Conservation (phyloP, 2,113 vertebrate genomes). For the Melanerpes aurifrons region DNA sequence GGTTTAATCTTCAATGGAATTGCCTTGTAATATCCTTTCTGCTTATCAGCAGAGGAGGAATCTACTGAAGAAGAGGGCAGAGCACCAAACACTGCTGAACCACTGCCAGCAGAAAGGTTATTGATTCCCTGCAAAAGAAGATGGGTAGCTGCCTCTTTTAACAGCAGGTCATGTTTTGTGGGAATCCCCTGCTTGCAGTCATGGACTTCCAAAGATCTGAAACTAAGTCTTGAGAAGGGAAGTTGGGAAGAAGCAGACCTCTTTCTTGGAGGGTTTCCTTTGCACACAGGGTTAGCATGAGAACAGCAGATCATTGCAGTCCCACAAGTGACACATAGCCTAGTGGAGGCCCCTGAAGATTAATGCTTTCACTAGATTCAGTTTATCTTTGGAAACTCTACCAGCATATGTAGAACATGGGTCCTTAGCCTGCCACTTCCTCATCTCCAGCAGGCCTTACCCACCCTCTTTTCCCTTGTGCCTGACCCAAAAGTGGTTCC, state of each 20-base stretch:
- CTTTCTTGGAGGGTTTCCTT: neutral
- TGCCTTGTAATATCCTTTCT: conserved; percentile 11
- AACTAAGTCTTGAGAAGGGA: neutral
- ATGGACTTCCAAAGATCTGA: neutral
- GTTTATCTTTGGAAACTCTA: conserved; percentile 18
- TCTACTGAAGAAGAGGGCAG: conserved; percentile 14
- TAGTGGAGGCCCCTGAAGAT: conserved; percentile 16
- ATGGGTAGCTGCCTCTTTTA: neutral
- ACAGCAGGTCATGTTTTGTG: neutral
- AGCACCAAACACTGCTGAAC: neutral
- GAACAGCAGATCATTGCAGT: neutral
- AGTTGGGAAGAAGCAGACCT: neutral
- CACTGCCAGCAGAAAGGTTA: neutral
- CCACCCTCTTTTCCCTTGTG: neutral
- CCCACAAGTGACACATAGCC: neutral
- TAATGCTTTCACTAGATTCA: neutral
- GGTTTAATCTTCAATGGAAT: neutral
- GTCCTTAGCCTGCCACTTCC: neutral
- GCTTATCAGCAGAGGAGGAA: neutral
- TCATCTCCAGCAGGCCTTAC: rapidly evolving
- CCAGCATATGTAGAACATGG: neutral
- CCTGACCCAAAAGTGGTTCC: neutral
- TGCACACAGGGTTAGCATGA: rapidly evolving
- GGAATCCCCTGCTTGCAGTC: neutral
- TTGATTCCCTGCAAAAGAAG: conserved; percentile 4